These are phyloP conservation scores for Protophormia terraenovae DNA, from an alignment of 2,888 invertebrate species.

Conservation along the genomic window DNA sequence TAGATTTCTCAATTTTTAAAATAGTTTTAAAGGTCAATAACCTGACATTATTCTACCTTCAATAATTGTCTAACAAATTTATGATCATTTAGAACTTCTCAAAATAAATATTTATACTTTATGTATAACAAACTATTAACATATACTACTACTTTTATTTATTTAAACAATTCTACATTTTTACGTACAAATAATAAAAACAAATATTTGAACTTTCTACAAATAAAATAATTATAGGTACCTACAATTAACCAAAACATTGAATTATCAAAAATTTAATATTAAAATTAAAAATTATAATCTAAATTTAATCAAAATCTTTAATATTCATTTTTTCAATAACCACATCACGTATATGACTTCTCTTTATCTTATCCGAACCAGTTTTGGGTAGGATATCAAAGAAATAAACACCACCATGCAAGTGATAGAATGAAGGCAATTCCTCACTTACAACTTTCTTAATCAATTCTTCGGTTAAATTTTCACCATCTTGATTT, in stretches of 20 bases:
- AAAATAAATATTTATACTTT: no score
- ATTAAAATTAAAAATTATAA: not conserved
- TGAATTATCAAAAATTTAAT: no score
- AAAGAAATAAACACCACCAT: constrained; percentile 76
- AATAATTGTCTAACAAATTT: no score
- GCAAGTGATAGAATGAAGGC: constrained; percentile 73
- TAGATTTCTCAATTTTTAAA: no score
- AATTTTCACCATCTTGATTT: constrained; percentile 60
- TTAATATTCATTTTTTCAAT: not conserved
- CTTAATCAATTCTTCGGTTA: constrained; percentile 70
- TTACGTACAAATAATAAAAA: not conserved
- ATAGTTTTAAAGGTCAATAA: no score
- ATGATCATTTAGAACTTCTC: no score
- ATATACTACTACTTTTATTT: no score
- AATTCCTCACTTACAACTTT: constrained; percentile 71
- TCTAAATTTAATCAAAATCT: not conserved
- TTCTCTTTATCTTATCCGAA: constrained; percentile 75
- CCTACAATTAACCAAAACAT: not conserved
- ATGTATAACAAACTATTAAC: no score
- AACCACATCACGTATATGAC: constrained; percentile 3
- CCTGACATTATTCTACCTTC: no score
- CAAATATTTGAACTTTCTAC: not conserved
- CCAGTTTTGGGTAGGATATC: constrained; percentile 75
- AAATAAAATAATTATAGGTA: no score
- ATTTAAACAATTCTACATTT: not conserved